phyloP scores from a whole-genome alignment of 2,888 invertebrate genomes.

The Ormyrus labotus region DNA sequence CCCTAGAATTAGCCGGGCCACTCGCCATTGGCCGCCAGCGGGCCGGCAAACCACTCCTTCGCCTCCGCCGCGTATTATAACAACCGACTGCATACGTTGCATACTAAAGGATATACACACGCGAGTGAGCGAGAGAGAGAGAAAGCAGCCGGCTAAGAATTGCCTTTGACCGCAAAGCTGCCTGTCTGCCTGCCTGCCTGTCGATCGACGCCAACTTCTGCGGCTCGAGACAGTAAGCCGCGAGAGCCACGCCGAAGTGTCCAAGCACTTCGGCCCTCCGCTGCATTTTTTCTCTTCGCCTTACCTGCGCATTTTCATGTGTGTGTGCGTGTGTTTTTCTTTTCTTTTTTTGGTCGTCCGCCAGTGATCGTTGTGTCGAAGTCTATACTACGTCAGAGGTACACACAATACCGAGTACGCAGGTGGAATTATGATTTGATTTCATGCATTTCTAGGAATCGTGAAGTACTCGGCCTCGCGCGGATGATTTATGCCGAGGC shows the following conservation, averaged over 20 bases:
- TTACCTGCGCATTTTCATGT: slow-evolving; percentile 58
- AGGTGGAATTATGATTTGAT: no score
- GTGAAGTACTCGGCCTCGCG: no score
- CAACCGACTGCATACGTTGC: slow-evolving; percentile 75
- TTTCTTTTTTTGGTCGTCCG: slow-evolving; percentile 55
- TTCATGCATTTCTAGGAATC: no score
- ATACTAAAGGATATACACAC: slow-evolving; percentile 73
- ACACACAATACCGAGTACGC: no score
- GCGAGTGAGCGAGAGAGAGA: slow-evolving; percentile 62
- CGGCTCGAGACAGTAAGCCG: not conserved
- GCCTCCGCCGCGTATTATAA: slow-evolving; percentile 63
- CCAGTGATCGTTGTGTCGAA: not conserved
- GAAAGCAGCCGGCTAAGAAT: slow-evolving; percentile 64
- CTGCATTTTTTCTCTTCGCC: not conserved
- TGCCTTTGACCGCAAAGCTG: slow-evolving; percentile 53
- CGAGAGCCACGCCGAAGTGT: no score
- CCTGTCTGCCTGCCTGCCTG: not conserved
- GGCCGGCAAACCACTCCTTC: slow-evolving; percentile 75
- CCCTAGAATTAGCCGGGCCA: slow-evolving; percentile 76
- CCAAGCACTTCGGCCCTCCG: not conserved
- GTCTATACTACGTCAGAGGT: no score
- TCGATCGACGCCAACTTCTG: not conserved
- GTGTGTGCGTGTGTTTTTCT: slow-evolving; percentile 38
- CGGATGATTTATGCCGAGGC: no score
- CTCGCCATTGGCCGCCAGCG: slow-evolving; percentile 74